Evolutionary conservation across 2,888 invertebrate species (phyloP).

Genomic region (Coenonympha glycerion): DNA sequence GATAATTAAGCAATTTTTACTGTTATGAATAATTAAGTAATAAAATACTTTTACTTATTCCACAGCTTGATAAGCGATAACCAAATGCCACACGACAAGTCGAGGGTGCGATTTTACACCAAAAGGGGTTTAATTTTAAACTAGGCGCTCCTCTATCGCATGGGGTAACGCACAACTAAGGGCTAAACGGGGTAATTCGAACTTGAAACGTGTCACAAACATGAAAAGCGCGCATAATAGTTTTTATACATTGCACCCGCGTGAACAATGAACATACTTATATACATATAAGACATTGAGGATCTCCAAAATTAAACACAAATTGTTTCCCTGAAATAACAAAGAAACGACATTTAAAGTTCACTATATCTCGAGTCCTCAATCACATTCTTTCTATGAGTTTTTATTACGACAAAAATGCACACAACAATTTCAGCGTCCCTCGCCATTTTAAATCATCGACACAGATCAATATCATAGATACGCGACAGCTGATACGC

Average conservation of each 20-base stretch:
- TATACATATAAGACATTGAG: too few species aligned
- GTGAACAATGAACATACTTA: too few species aligned
- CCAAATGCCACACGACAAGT: conserved; percentile 14
- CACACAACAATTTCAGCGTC: too few species aligned
- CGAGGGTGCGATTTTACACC: background rate
- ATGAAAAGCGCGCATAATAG: background rate
- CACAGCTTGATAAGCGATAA: conserved; percentile 7
- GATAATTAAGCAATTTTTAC: background rate
- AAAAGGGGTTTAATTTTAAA: background rate
- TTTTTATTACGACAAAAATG: too few species aligned
- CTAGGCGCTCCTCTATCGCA: background rate
- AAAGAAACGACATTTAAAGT: too few species aligned
- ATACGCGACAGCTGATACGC: too few species aligned
- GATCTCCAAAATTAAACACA: too few species aligned
- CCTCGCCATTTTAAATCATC: too few species aligned
- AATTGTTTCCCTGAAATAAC: too few species aligned
- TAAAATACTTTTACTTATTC: background rate
- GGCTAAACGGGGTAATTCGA: background rate
- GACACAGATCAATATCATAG: too few species aligned
- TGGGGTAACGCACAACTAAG: background rate
- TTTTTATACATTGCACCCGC: background rate
- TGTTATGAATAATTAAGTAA: background rate
- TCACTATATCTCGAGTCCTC: too few species aligned
- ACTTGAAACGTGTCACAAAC: background rate
- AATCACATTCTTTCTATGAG: too few species aligned